These are phyloP conservation scores for Selenia dentaria DNA, from an alignment of 2,888 invertebrate species.

Conservation along the genomic window DNA sequence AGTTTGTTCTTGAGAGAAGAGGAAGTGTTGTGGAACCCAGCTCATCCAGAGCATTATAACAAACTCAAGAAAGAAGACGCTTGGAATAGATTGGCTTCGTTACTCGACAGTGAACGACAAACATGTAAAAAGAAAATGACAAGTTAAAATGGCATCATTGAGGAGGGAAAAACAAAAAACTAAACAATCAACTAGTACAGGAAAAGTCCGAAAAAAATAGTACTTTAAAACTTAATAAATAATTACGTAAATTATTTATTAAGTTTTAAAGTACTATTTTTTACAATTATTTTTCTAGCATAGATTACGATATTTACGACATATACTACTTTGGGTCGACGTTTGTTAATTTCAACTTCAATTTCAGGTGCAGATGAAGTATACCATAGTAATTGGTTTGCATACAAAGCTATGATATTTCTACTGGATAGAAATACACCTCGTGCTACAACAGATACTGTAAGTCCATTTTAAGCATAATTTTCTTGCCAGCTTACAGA, in stretches of 20 bases:
- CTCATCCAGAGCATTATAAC: conserved; percentile 32
- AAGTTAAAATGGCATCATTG: conserved; percentile 28
- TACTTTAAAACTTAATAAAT: conserved; percentile 16
- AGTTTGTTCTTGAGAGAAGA: no score
- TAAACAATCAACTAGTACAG: conserved; percentile 30
- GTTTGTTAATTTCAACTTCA: conserved; percentile 17
- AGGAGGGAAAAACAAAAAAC: neutral
- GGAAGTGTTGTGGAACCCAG: conserved; percentile 32
- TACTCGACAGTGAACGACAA: conserved; percentile 5
- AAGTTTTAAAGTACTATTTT: conserved; percentile 12
- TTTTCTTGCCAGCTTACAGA: conserved; percentile 31
- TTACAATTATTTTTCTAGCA: conserved; percentile 7
- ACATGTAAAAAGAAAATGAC: conserved; percentile 29
- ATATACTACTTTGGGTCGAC: conserved; percentile 14
- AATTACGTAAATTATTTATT: conserved; percentile 17
- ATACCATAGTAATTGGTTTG: conserved; percentile 12
- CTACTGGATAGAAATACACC: conserved; percentile 31
- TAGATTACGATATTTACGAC: conserved; percentile 16
- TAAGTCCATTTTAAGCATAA: conserved; percentile 30
- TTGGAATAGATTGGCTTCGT: conserved; percentile 31
- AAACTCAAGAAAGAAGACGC: conserved; percentile 38
- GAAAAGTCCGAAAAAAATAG: no score
- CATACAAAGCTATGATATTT: conserved; percentile 30
- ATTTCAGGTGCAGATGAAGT: conserved; percentile 32
- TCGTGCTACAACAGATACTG: conserved; percentile 22